Evolutionary conservation across 1,140 invertebrate genomes (phyloP), one percentile per base, ranked within the genome.

Genomic region (Aporrectodea caliginosa): DNA sequence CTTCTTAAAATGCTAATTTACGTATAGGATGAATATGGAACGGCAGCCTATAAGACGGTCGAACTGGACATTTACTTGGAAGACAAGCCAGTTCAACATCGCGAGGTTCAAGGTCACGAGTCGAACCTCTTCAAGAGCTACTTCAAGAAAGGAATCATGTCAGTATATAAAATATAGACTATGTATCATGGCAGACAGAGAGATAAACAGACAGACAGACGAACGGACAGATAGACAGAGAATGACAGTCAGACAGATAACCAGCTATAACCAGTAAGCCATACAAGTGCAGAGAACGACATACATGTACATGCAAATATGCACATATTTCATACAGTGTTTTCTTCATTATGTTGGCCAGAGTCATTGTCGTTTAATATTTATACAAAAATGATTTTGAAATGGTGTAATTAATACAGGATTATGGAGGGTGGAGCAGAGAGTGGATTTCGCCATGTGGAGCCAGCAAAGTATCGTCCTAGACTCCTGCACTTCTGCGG

Each of bases 51-150:
- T 86, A 94, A 95, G 87, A 92, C 93, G 0, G 93, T 95, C 2
- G 94, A 97, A 89, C 89, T 98, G 31, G 94, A 96, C 85, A 92
- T 92, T 16, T 92, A 93, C 82, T 88, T 96, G 16, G 92, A 91
- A 73, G 92, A 92, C 69, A 90, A 90, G 22, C 91, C 93, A 0
- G 91, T 93, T 0, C 92, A 96, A 81, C 93, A 95, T 84, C 88
- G 95, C 1, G 95, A 98, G 87, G 92, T 92, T 0, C 92, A 96
- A 85, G 92, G 91, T 30, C 91, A 92, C 80, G 95, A 97, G 88
- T 94, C 93, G 80, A 88, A 92, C 0, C 88, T 79, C 29, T 84
- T 84, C 79, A 78, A 82, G 2, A 92, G 92, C 0, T 96, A 96
- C 85, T 96, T 96, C 84, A 92, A 91, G 71, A 30, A 27, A 81